These are phyloP conservation scores for Monodelphis domestica DNA, from an alignment of 2,797 vertebrate genomes.

Conservation along the genomic window DNA sequence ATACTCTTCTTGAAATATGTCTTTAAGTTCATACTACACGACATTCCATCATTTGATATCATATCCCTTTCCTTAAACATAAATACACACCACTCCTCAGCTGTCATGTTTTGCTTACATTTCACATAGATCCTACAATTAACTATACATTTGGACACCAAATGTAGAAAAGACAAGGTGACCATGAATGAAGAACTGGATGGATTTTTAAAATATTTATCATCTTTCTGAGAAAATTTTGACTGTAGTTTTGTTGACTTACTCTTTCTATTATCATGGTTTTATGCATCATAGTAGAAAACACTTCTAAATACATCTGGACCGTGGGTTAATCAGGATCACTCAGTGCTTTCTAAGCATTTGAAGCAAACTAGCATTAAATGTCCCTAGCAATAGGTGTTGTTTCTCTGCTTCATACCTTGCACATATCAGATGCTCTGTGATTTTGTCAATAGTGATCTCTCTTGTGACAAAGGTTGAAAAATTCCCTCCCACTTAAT, in stretches of 20 bases:
- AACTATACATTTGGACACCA: conserved; percentile 5
- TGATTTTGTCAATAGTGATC: not conserved
- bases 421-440: not conserved
- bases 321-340: conserved; percentile 27
- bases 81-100: conserved; percentile 51
- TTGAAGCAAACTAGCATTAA: not conserved
- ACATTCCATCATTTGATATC: conserved; percentile 54
- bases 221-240: not conserved
- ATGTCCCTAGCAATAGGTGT: not conserved
- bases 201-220: not conserved
- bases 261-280: conserved; percentile 15
- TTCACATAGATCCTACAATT: not conserved
- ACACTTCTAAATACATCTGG: conserved; percentile 52
- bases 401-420: not conserved
- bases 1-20: not conserved
- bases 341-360: conserved; percentile 7
- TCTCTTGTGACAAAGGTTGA: not conserved
- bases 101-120: conserved; percentile 17
- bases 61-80: conserved; percentile 46
- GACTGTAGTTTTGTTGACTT: not conserved
- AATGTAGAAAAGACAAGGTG: not conserved
- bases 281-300: conserved; percentile 47
- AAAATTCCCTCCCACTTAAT: not conserved
- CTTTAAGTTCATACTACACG: not conserved
- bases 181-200: not conserved